Percentiles rank a stretch among this genome's conserved stretches.
phyloP scores from a whole-genome alignment of 2,113 vertebrate genomes.

The Calyptommatus sinebrachiatus region DNA sequence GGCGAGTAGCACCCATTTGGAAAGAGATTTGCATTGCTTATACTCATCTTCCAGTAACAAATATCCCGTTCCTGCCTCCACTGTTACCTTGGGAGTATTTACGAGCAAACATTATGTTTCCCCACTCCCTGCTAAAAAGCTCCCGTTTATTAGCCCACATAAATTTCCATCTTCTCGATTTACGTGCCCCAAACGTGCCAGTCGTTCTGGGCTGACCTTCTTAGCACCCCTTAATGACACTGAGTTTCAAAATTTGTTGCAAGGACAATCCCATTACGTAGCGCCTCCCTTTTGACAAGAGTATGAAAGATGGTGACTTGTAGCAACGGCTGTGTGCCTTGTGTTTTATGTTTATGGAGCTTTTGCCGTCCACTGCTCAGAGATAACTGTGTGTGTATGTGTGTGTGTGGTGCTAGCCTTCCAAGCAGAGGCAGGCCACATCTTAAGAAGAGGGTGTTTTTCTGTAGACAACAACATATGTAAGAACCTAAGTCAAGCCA shows the following conservation, averaged over 20 bases:
- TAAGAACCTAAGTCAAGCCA: too few relatives aligned
- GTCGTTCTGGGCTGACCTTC: background rate
- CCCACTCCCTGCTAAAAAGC: background rate
- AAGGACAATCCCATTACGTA: background rate
- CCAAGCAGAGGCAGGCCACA: background rate
- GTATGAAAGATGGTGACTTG: background rate
- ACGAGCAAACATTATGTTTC: background rate
- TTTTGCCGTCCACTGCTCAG: background rate
- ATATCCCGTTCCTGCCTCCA: background rate
- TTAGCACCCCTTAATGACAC: background rate
- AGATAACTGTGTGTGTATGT: background rate
- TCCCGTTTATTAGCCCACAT: conserved; percentile 6
- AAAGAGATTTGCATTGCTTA: background rate
- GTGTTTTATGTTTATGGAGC: conserved; percentile 7
- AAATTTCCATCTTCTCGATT: background rate
- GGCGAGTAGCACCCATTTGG: background rate
- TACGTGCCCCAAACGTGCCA: background rate
- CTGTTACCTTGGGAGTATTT: conserved; percentile 6
- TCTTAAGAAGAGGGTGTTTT: background rate
- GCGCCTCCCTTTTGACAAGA: background rate
- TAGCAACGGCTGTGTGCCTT: background rate
- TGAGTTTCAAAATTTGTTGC: background rate
- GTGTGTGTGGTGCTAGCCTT: background rate
- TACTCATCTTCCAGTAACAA: background rate
- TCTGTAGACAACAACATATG: background rate